phyloP scores from a whole-genome alignment of 2,888 invertebrate genomes.

The Galerucella pusilla region DNA sequence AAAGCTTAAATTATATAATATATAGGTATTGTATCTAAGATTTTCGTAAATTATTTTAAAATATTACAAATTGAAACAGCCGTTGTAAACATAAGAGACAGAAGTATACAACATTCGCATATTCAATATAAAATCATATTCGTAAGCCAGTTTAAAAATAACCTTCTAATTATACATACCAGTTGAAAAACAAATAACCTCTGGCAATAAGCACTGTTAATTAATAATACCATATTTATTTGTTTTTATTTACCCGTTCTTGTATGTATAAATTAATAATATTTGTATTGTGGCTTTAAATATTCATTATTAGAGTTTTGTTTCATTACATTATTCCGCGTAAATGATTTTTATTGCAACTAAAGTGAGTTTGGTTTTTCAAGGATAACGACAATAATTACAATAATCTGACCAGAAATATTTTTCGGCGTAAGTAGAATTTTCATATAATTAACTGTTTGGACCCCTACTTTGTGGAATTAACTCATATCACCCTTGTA shows the following conservation, averaged over 20 bases:
- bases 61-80: background rate
- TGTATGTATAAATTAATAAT: constrained; percentile 34
- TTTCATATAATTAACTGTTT: no score
- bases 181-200: constrained; percentile 50
- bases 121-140: constrained; percentile 33
- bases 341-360: constrained; percentile 14
- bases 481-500: background rate
- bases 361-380: constrained; percentile 9
- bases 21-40: background rate
- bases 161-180: constrained; percentile 39
- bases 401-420: background rate
- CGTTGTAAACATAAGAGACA: constrained; percentile 2
- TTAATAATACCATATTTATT: constrained; percentile 50
- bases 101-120: constrained; percentile 3
- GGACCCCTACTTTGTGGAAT: background rate
- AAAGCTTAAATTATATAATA: no score
- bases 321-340: constrained; percentile 21
- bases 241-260: constrained; percentile 46
- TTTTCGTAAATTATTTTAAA: background rate
- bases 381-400: background rate
- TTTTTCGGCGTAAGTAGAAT: no score
- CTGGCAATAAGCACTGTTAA: constrained; percentile 44
- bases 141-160: constrained; percentile 39
- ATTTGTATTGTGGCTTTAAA: constrained; percentile 41
- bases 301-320: constrained; percentile 30